Base-by-base conservation (phyloP, 2,888 invertebrate species). In the Thera britannica region DNA sequence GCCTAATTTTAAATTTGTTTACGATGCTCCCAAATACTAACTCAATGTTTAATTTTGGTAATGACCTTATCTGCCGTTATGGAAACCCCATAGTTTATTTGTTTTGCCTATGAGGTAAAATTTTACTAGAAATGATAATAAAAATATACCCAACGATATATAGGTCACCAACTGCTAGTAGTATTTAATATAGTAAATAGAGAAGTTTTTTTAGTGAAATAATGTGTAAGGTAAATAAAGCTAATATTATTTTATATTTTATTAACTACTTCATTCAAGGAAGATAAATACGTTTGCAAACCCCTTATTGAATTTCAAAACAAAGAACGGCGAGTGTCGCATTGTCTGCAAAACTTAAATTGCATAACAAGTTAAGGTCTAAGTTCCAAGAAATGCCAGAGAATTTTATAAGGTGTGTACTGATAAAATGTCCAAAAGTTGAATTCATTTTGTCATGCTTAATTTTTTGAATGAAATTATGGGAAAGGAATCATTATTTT, bases 311-410 rank as follows among this genome's bases (percentile, higher is more conserved):
- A 67, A 68, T 72, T 68, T 58, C 11, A 67, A 70, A 71, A 73
- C 70, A 69, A 72, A 72, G 69, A 67, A 59, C 12, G 54, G 49
- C 38, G 55, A 64, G 58, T 65, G 57, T 58, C 55, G 66, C 70
- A 67, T 65, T 72, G 65, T 71, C 66, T 75, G 63, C 58, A 65
- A 72, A 73, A 73, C 72, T 73, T 72, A 70, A 72, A 72, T 73
- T 73, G 71, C 70, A 71, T 72, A 68, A 58, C 58, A 61, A 65
- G 72, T 73, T 72, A 75, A 48, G 54, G 62, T 72, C 70, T 62
- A 35, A 71, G 67, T 68, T 62, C 64, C 58, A 58, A 66, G 65
- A 66, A 70, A 66, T 59, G 46, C 55, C 54, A 64, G 63, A 66
- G 57, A 59, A 64, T 67, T 64, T 55, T 63, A 65, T 66, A 64